Evolutionary conservation across 2,797 vertebrate species (phyloP).

Genomic region (Syngnathus rostellatus): DNA sequence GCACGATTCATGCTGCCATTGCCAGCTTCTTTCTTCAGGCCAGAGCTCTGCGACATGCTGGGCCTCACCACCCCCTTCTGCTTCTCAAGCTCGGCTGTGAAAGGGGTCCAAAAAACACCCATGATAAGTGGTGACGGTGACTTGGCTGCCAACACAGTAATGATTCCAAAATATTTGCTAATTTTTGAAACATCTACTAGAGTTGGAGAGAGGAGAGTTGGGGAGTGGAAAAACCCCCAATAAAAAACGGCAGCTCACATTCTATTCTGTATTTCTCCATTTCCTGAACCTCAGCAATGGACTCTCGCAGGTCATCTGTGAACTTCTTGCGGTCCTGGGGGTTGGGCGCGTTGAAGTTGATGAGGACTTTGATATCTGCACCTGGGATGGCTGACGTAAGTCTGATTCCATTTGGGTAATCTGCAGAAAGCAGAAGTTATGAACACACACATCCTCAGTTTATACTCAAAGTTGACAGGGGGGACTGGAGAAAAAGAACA

Average conservation of each 20-base stretch:
- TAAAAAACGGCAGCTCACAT: constrained; percentile 74
- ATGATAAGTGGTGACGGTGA: constrained; percentile 22
- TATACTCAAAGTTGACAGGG: constrained; percentile 26
- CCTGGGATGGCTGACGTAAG: constrained; percentile 93
- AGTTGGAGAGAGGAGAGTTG: not conserved
- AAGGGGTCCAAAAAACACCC: constrained; percentile 19
- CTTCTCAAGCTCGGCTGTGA: constrained; percentile 92
- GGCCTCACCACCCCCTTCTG: constrained; percentile 93
- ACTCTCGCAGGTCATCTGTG: constrained; percentile 92
- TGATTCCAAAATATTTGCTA: constrained; percentile 1
- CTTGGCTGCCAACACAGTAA: not conserved
- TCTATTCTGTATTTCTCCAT: constrained; percentile 99
- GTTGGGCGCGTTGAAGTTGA: constrained; percentile 98
- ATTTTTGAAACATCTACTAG: constrained; percentile 7
- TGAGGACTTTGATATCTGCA: constrained; percentile 93
- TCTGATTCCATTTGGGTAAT: constrained; percentile 94
- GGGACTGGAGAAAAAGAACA: not conserved
- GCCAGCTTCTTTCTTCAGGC: constrained; percentile 88
- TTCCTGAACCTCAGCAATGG: constrained; percentile 95
- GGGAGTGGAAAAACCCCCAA: not conserved
- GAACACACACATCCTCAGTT: constrained; percentile 3
- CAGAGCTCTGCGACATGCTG: constrained; percentile 92
- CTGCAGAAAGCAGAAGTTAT: constrained; percentile 52
- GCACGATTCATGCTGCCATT: constrained; percentile 83
- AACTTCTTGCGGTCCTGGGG: constrained; percentile 98